Percentiles rank a stretch among this genome's conserved stretches.
Conservation (phyloP, 2,113 vertebrate species). For the Lamprologus speciosus region DNA sequence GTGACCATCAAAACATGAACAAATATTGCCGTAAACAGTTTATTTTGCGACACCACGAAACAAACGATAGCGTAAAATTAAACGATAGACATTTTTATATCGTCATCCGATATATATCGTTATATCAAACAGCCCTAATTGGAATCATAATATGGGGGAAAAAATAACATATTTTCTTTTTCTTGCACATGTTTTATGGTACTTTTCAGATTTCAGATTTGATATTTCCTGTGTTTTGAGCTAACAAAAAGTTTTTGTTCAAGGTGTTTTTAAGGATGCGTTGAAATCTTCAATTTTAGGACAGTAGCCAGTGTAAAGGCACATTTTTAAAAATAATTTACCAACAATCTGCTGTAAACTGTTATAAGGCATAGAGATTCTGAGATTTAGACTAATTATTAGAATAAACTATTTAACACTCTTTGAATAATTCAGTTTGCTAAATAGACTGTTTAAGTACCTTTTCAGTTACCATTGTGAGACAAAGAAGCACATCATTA, state of each 20-base stretch:
- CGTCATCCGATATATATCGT: background rate
- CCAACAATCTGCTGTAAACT: background rate
- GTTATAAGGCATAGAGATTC: background rate
- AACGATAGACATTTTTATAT: accelerated
- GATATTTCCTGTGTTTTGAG: background rate
- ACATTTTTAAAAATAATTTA: background rate
- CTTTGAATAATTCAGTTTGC: accelerated
- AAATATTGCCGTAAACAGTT: background rate
- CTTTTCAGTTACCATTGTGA: background rate
- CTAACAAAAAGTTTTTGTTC: background rate
- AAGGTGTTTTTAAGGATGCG: background rate
- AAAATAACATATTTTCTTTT: accelerated
- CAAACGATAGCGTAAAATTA: background rate
- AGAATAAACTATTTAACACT: background rate
- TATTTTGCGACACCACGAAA: background rate
- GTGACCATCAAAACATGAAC: accelerated
- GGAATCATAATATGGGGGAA: background rate
- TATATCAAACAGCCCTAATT: background rate
- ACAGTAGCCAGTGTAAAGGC: background rate
- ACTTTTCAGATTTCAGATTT: background rate
- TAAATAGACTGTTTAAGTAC: background rate
- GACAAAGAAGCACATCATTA: background rate
- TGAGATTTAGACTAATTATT: background rate
- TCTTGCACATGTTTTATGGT: background rate
- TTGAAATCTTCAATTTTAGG: background rate